Conservation (phyloP, 2,797 vertebrate species). For the Nasua narica region DNA sequence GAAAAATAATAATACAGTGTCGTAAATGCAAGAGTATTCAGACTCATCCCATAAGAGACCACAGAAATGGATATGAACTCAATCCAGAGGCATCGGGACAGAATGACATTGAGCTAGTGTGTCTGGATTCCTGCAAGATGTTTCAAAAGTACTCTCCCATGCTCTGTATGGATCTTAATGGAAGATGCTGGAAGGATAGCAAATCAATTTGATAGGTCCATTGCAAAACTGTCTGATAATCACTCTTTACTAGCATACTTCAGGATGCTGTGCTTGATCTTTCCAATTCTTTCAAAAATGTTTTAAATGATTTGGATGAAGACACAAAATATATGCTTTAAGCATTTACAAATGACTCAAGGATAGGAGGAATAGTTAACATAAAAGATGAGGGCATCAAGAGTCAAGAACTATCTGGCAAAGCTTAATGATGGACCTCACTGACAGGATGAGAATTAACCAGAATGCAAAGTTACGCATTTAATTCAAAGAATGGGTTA, state of each 20-base stretch:
- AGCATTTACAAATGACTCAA: neutral
- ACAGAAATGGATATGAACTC: neutral
- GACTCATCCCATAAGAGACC: neutral
- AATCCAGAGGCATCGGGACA: neutral
- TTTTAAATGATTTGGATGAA: neutral
- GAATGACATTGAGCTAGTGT: neutral
- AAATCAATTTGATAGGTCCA: neutral
- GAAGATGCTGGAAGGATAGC: neutral
- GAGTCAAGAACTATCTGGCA: neutral
- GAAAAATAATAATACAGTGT: neutral
- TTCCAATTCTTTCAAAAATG: neutral
- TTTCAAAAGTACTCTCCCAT: neutral
- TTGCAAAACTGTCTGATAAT: neutral
- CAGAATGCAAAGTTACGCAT: neutral
- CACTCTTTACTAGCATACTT: neutral
- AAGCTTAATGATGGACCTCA: neutral
- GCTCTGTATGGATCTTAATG: neutral
- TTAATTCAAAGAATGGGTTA: constrained; percentile 17
- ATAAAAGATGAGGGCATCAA: neutral
- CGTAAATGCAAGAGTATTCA: neutral
- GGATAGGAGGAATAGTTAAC: neutral
- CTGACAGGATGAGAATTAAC: neutral
- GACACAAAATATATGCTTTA: neutral
- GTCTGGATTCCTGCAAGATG: neutral
- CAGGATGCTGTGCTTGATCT: neutral